These are phyloP conservation scores for Pseudanteris insignis DNA, from an alignment of 2,888 invertebrate genomes.

Conservation along the genomic window DNA sequence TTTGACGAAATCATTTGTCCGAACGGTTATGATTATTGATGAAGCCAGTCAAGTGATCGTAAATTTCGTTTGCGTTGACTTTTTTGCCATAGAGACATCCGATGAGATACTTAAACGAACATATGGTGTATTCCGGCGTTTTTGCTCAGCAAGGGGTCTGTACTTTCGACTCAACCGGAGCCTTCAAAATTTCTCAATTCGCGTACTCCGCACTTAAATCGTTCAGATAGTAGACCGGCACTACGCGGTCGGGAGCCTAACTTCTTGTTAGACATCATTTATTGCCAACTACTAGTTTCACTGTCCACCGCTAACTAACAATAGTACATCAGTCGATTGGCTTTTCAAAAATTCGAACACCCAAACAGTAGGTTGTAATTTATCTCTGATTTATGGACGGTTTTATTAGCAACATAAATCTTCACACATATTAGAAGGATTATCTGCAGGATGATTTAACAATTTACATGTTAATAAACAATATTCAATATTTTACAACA, in stretches of 20 bases:
- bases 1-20: slow-evolving; percentile 47
- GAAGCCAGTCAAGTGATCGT: slow-evolving; percentile 32
- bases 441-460: too few relatives aligned
- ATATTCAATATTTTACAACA: too few relatives aligned
- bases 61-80: slow-evolving; percentile 32
- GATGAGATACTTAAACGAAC: slow-evolving; percentile 45
- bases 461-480: too few relatives aligned
- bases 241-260: slow-evolving; percentile 33
- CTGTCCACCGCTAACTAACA: slow-evolving; percentile 25
- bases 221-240: slow-evolving; percentile 16
- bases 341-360: too few relatives aligned
- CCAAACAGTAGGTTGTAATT: too few relatives aligned
- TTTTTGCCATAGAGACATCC: slow-evolving; percentile 22
- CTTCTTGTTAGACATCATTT: slow-evolving; percentile 41
- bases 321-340: slow-evolving; percentile 21
- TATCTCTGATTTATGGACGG: too few relatives aligned
- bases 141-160: slow-evolving; percentile 45
- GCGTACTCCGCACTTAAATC: slow-evolving; percentile 19
- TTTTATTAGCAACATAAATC: too few relatives aligned
- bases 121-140: slow-evolving; percentile 43
- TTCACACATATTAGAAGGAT: too few relatives aligned
- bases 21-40: slow-evolving; percentile 43
- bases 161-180: slow-evolving; percentile 40
- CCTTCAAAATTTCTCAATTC: slow-evolving; percentile 38
- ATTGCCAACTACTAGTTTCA: slow-evolving; percentile 39